phyloP scores from a whole-genome alignment of 1,140 invertebrate genomes.

The Drosophila saltans region DNA sequence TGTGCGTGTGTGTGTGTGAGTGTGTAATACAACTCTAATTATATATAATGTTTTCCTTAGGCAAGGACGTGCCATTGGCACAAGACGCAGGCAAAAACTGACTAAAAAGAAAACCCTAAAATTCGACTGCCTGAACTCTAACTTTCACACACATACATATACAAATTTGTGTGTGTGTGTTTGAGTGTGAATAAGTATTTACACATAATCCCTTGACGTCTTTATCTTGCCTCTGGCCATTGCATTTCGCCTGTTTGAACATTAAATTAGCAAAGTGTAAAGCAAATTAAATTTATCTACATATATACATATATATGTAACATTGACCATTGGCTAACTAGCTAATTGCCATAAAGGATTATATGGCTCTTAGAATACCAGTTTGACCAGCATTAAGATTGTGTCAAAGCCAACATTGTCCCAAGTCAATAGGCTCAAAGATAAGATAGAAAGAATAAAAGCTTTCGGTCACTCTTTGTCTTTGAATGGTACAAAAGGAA shows the following conservation, averaged over 20 bases:
- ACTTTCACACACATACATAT: slow-evolving; percentile 15
- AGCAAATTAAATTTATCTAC: slow-evolving; percentile 47
- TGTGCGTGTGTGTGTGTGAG: slow-evolving; percentile 21
- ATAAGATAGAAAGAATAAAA: slow-evolving; percentile 35
- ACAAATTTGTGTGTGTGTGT: not conserved
- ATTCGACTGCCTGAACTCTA: not conserved
- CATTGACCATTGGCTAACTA: slow-evolving; percentile 46
- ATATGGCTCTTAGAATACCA: slow-evolving; percentile 40
- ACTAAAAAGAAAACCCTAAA: not conserved
- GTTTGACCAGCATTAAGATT: slow-evolving; percentile 10
- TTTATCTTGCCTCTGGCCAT: slow-evolving; percentile 30
- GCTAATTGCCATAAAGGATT: slow-evolving; percentile 60
- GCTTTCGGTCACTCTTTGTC: not conserved
- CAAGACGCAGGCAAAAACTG: not conserved
- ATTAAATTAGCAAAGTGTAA: slow-evolving; percentile 54
- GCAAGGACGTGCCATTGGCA: slow-evolving; percentile 28
- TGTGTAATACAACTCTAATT: slow-evolving; percentile 49
- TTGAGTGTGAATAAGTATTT: slow-evolving; percentile 32
- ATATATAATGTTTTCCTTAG: slow-evolving; percentile 59
- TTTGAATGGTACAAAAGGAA: slow-evolving; percentile 1
- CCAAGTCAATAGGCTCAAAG: slow-evolving; percentile 45
- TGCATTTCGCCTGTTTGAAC: slow-evolving; percentile 24
- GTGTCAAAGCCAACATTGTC: slow-evolving; percentile 6
- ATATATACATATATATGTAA: not conserved
- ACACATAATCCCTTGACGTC: slow-evolving; percentile 48